These are phyloP conservation scores for Galemys pyrenaicus DNA, from an alignment of 2,113 vertebrate species.

Conservation along the genomic window DNA sequence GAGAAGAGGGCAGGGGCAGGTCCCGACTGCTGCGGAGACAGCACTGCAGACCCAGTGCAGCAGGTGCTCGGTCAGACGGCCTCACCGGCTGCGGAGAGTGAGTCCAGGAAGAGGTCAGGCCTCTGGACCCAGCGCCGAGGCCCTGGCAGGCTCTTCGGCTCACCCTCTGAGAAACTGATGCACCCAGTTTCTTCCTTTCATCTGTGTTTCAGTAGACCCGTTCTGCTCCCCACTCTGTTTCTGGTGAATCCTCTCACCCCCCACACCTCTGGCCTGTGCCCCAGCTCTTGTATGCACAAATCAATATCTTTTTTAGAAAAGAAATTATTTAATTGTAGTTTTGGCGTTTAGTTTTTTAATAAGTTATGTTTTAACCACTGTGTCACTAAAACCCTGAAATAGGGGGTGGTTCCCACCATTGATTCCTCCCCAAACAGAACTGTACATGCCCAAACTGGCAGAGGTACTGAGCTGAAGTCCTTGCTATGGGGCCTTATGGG, in stretches of 20 bases:
- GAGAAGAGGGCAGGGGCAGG: not conserved
- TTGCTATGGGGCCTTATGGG: not conserved
- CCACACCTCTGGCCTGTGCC: too few species aligned
- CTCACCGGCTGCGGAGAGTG: not conserved
- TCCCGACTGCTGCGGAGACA: not conserved
- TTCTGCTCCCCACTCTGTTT: too few species aligned
- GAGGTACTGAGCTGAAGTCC: rapidly evolving
- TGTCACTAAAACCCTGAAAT: slow-evolving; percentile 3
- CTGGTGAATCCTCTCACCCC: too few species aligned
- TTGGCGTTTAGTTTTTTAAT: slow-evolving; percentile 22
- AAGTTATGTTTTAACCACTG: not conserved
- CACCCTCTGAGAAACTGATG: too few species aligned
- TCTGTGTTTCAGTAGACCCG: too few species aligned
- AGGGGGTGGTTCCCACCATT: not conserved
- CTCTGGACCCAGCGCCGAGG: not conserved
- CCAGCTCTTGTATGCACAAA: too few species aligned
- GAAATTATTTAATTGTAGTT: not conserved
- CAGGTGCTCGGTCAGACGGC: not conserved
- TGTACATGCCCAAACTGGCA: not conserved
- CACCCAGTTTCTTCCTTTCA: not conserved
- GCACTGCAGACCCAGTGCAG: not conserved
- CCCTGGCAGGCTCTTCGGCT: not conserved
- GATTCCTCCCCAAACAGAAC: not conserved
- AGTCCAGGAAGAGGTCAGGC: not conserved
- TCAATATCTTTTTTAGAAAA: too few species aligned